Evolutionary conservation across 2,797 vertebrate species (phyloP), one percentile per base, ranked within the genome.

Genomic region (Perodicticus potto): DNA sequence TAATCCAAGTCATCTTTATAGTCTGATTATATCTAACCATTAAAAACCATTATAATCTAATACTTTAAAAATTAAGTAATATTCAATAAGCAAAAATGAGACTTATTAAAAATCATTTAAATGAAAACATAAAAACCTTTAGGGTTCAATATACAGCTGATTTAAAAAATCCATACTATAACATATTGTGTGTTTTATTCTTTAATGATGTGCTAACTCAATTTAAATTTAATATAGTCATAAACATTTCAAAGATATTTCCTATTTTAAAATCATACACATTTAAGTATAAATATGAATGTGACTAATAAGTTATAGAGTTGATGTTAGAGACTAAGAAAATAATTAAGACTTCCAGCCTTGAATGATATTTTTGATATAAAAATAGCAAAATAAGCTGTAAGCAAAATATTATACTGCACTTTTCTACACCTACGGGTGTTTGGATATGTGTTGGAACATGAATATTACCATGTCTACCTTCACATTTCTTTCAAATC

Each of bases 151-250:
- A 84, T 78, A 12, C 11, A 86, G 43, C 29, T 92, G 8, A 82
- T 67, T 92, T 22, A 16, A 93, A 74, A 65, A 61, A 25, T 87
- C n/a, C 23, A 59, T 53, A 69, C 8, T 49, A 63, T 10, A 53
- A 82, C 23, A 53, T 74, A 61, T n/a, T 78, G 4, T 57, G 57
- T 45, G 6, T 23, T 87, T 90, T 93, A 87, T 86, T 84, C 55
- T 94, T 10, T 80, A 49, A 86, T 10, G 19, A 91, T 85, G 43
- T 67, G 20, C 11, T n/a, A 81, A 69, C 16, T 72, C 57, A 81
- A 90, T 88, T 91, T 88, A 91, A 94, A 89, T 85, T 19, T 93
- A 87, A 93, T 53, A 67, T 1, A 91, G 65, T 49, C 43, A 53
- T 49, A 82, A 77, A 34, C 7, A 85, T 85, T 93, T 86, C 37